These are phyloP conservation scores for roundworm (Caenorhabditis elegans) DNA, from an alignment of 1,140 invertebrate species.

Conservation along the genomic window DNA sequence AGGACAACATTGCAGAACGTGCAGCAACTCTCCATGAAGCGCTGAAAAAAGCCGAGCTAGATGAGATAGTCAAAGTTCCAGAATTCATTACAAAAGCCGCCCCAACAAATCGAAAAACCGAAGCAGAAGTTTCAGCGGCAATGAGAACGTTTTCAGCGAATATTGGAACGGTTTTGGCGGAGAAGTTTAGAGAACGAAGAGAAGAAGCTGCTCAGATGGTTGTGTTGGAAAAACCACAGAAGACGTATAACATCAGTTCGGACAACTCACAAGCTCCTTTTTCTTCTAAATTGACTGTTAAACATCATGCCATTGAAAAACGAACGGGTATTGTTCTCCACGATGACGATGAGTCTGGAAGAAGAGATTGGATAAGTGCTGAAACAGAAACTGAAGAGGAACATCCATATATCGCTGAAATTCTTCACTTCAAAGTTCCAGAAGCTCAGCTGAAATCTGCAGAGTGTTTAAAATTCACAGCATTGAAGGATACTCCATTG, in stretches of 20 bases:
- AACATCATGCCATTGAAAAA: slow-evolving; percentile 51
- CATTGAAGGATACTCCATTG: slow-evolving; percentile 73
- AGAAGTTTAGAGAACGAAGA: background rate
- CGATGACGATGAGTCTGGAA: slow-evolving; percentile 7
- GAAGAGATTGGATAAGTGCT: background rate
- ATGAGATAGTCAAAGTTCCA: slow-evolving; percentile 29
- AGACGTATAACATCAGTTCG: slow-evolving; percentile 39
- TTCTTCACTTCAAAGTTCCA: slow-evolving; percentile 71
- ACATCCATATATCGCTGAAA: slow-evolving; percentile 87
- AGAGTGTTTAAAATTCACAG: slow-evolving; percentile 19
- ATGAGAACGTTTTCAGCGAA: slow-evolving; percentile 2
- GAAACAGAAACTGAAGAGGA: background rate
- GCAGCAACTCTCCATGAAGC: slow-evolving; percentile 26
- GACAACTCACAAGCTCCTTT: slow-evolving; percentile 52
- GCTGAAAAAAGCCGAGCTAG: slow-evolving; percentile 5
- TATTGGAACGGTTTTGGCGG: background rate
- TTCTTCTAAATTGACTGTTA: slow-evolving; percentile 49
- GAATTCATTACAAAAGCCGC: slow-evolving; percentile 29
- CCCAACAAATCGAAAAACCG: slow-evolving; percentile 14
- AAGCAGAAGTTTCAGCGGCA: background rate
- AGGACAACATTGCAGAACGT: slow-evolving; percentile 34
- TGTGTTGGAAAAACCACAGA: slow-evolving; percentile 52
- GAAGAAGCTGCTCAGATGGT: background rate
- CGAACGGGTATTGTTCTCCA: slow-evolving; percentile 15
- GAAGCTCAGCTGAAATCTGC: slow-evolving; percentile 48